Base-by-base conservation (phyloP, 2,797 vertebrate species). In the Ptychadena robeensis region DNA sequence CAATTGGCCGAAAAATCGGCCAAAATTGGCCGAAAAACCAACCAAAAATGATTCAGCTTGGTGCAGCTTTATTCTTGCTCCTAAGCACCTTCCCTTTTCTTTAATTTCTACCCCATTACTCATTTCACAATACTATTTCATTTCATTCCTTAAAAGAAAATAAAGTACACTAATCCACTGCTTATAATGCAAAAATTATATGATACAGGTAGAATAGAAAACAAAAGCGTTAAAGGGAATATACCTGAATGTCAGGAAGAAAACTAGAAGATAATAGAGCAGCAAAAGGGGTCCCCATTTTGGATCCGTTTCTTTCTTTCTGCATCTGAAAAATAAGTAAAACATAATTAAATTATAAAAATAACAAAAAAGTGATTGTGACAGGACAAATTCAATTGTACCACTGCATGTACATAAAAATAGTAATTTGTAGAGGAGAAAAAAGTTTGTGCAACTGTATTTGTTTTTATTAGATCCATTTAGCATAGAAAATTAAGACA, bases 241-340 rank as follows among this genome's bases (percentile, higher is more conserved):
- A 79, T 84, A 84, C 82, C 82, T 80, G 25, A 27, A 64, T 68
- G 30, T 9, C 22, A 25, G 18, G 18, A 53, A 53, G 44, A 34
- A 30, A 77, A 25, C 11, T 35, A n/a, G 31, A 65, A 28, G 38
- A 44, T 44, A 12, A 15, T 28, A 44, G 1, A 18, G 35, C 27
- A 34, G 57, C 6, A 57, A 22, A 59, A 22, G 32, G 22, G 18
- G 32, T 31, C 9, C 12, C 8, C 44, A 7, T 1, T 2, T 18
- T 4, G 4, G 34, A 28, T 53, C 48, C 65, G 34, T 7, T 69
- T 34, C 31, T 73, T 27, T 63, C 57, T 79, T 38, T 73, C 34
- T 67, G 68, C 30, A 83, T 76, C 82, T 79, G n/a, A 18, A 37
- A 27, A 65, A 70, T 9, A 32, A 25, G 38, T 40, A 75, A 80